Base-by-base conservation (phyloP, 2,888 invertebrate species). In the Conistra vaccinii region DNA sequence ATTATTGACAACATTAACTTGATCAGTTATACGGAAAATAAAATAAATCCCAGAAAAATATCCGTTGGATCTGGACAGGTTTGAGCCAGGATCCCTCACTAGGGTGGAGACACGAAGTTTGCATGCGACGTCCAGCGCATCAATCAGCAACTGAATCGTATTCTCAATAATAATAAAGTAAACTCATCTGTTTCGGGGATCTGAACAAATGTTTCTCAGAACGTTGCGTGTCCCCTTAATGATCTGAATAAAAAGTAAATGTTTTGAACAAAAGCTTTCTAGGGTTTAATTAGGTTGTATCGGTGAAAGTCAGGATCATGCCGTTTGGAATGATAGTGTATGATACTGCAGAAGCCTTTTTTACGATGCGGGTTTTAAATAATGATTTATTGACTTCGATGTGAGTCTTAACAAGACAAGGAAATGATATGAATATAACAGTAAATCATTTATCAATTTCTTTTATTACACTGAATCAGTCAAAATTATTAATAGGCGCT, bases 81-180 rank as follows among this genome's bases (percentile, higher is more conserved):
- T 80, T 58, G 53, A 61, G 61, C 67, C 80, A 77, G 71, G 53
- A 84, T 80, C 51, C 29, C 75, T 85, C 81, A 82, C 85, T 86
- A 78, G 83, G 75, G 73, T 81, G 78, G 71, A 81, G 81, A 51
- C 71, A 57, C 42, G 35, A 71, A 51, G 86, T 89, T 91, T 89
- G 91, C 92, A 92, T 91, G 92, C 90, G 85, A 89, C 86, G 85
- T 87, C 86, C 89, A 89, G 88, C 85, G 88, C 91, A 93, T 93
- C 93, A 92, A 92, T 93, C 93, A 91, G 89, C 75, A 77, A 69
- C 35, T 71, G 81, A 79, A 90, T 89, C 88, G 88, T 85, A 90
- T 89, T 86, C 83, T 90, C 91, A 92, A 93, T 93, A 92, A 94
- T 92, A 93, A 93, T 93, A 93, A 93, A 93, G 90, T 89, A 89